These are phyloP conservation scores for Mormoops blainvillei DNA, from an alignment of 2,113 vertebrate genomes.

Conservation along the genomic window DNA sequence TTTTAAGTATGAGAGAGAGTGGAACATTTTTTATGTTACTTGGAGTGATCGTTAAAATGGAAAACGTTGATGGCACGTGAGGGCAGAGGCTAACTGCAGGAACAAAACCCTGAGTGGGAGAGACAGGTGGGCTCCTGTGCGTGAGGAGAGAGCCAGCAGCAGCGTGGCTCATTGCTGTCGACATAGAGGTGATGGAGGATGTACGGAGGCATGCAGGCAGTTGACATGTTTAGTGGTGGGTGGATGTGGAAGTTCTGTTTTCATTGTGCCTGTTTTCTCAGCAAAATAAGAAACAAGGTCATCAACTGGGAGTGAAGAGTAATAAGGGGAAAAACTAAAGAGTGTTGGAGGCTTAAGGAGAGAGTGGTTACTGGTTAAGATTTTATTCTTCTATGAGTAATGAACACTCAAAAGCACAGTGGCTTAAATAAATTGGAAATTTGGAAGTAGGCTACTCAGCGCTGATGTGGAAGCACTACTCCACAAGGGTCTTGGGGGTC, in stretches of 20 bases:
- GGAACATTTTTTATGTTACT: not conserved
- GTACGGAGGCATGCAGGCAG: fast-evolving
- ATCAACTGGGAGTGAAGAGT: not conserved
- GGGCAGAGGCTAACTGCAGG: too few species aligned
- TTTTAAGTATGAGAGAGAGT: not conserved
- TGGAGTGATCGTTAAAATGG: not conserved
- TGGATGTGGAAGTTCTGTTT: not conserved
- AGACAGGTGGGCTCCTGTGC: fast-evolving
- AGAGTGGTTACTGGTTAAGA: not conserved
- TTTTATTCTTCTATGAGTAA: not conserved
- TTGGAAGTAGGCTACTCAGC: not conserved
- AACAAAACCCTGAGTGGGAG: not conserved
- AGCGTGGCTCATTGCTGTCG: not conserved
- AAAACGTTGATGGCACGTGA: not conserved
- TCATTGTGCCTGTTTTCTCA: not conserved
- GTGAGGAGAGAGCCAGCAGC: fast-evolving
- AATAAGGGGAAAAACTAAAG: not conserved
- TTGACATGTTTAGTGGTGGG: not conserved
- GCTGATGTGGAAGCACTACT: not conserved
- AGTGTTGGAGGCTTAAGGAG: not conserved
- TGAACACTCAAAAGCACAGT: not conserved
- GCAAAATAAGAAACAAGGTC: not conserved
- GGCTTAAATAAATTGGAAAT: not conserved
- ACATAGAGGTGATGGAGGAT: too few species aligned
- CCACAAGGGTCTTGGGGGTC: not conserved